Percentiles rank a stretch among this genome's conserved stretches.
Conservation (phyloP, 2,797 vertebrate species). For the Micrastur ruficollis region DNA sequence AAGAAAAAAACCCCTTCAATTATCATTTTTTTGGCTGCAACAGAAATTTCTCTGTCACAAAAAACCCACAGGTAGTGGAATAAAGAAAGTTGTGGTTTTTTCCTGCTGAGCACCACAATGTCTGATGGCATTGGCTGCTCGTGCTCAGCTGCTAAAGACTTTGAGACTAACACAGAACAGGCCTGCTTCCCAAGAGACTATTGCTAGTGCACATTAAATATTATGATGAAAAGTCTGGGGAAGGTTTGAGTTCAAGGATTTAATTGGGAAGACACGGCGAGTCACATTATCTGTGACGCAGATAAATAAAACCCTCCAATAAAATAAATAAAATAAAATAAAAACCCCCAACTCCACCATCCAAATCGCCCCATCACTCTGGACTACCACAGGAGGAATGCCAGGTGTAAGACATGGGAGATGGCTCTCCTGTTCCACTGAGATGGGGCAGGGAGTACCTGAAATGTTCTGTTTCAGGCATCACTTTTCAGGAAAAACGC, state of each 20-base stretch:
- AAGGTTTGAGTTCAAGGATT: background rate
- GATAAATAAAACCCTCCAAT: no score
- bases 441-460: background rate
- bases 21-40: background rate
- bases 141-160: background rate
- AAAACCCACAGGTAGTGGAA: background rate
- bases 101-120: background rate
- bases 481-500: background rate
- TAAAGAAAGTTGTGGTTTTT: background rate
- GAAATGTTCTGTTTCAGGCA: background rate
- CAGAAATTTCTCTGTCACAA: background rate
- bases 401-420: background rate
- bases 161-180: background rate
- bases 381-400: background rate
- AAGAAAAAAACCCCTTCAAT: background rate
- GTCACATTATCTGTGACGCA: background rate
- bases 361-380: background rate
- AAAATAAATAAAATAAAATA: no score
- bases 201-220: background rate
- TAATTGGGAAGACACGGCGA: background rate
- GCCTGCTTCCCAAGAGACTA: background rate
- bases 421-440: background rate
- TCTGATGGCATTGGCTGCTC: background rate
- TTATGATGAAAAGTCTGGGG: background rate
- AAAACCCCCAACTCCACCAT: no score